phyloP scores from a whole-genome alignment of 2,113 vertebrate genomes.

The Desmodus rotundus region DNA sequence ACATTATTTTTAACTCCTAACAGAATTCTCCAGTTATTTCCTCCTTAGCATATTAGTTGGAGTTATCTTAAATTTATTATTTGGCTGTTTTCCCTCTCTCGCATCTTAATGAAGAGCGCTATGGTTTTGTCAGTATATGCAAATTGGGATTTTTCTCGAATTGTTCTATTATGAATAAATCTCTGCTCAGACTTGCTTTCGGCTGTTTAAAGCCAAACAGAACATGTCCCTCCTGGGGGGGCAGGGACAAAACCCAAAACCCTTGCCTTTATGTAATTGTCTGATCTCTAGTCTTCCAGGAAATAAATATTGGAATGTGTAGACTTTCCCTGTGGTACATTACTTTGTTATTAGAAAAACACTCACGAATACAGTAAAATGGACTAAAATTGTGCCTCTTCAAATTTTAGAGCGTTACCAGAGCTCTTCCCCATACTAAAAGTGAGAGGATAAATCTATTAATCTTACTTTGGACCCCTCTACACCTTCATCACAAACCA shows the following conservation, averaged over 20 bases:
- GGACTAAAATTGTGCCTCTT: not conserved
- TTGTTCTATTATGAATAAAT: slow-evolving; percentile 48
- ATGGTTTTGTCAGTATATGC: not conserved
- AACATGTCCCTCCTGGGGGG: not conserved
- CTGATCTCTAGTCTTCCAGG: not conserved
- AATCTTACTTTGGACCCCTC: not conserved
- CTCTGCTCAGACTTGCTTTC: not conserved
- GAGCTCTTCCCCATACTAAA: not conserved
- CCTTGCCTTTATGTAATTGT: not conserved
- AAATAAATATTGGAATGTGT: slow-evolving; percentile 22
- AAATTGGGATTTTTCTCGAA: slow-evolving; percentile 47
- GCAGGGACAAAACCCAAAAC: no score
- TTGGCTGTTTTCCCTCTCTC: not conserved
- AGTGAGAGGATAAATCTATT: not conserved
- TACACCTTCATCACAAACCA: not conserved
- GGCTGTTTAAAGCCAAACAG: slow-evolving; percentile 34
- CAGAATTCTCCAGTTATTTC: slow-evolving; percentile 18
- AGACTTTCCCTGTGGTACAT: not conserved
- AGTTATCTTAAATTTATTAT: slow-evolving; percentile 46
- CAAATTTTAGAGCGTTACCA: not conserved
- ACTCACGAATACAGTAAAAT: not conserved
- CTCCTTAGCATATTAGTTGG: not conserved
- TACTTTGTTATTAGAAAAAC: slow-evolving; percentile 20
- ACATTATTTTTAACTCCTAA: slow-evolving; percentile 39
- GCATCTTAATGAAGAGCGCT: slow-evolving; percentile 25